Conservation (phyloP, 1,140 invertebrate genomes). For the Cydia splendana region DNA sequence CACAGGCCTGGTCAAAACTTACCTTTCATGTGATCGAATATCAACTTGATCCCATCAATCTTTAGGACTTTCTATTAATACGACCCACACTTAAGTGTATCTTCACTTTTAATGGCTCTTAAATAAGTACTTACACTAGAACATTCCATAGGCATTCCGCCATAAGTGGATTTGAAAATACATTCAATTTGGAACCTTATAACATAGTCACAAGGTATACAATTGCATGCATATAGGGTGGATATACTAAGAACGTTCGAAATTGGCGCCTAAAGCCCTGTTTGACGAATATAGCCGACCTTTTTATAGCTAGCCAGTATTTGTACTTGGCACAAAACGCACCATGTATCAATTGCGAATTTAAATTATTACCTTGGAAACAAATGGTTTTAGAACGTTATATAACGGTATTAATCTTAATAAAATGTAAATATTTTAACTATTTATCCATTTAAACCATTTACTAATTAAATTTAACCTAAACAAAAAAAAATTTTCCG, state of each 20-base stretch:
- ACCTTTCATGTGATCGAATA: not conserved
- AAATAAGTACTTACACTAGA: constrained; percentile 11
- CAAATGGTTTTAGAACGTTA: constrained; percentile 7
- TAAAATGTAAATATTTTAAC: not conserved
- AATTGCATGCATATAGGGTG: constrained; percentile 1
- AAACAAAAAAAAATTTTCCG: not conserved
- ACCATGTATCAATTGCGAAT: constrained; percentile 15
- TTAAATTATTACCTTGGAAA: constrained; percentile 17
- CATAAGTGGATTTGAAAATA: not conserved
- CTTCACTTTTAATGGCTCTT: constrained; percentile 10
- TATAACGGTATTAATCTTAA: not conserved
- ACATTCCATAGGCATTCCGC: not conserved
- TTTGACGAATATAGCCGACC: constrained; percentile 9
- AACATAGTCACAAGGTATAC: not conserved
- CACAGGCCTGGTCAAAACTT: too few relatives aligned
- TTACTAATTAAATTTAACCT: not conserved
- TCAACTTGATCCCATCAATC: not conserved
- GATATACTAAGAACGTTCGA: not conserved
- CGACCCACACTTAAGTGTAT: not conserved
- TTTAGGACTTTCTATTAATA: not conserved
- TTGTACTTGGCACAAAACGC: constrained; percentile 17
- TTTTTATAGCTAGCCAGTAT: constrained; percentile 25
- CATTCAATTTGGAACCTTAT: not conserved
- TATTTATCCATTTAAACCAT: not conserved
- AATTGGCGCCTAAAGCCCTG: constrained; percentile 7